phyloP scores from a whole-genome alignment of 92 coral and sea anemone species.

The Umimayanthus kanabou region DNA sequence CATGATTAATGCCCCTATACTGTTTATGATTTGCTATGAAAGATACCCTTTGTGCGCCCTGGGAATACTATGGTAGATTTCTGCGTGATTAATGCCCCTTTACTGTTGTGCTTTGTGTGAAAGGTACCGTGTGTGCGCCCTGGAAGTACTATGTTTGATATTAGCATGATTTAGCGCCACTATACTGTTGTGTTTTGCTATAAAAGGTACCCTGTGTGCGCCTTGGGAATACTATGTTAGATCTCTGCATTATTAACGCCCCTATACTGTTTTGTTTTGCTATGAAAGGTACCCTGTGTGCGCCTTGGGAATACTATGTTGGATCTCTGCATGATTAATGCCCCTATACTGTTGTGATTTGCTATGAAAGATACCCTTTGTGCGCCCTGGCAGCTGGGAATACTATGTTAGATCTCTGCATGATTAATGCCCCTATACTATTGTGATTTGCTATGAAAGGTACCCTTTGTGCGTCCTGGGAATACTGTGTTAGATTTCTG shows the following conservation, averaged over 20 bases:
- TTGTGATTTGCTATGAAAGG: constrained; percentile 43
- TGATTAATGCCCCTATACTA: no score
- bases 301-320: constrained; percentile 89
- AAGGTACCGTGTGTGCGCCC: constrained; percentile 97
- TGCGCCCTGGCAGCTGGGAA: constrained; percentile 99
- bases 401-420: no score
- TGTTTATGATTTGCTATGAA: neutral
- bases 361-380: constrained; percentile 78
- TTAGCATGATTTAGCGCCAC: no score
- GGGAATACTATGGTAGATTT: no score
- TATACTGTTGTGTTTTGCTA: neutral
- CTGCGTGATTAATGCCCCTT: no score
- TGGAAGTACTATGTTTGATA: constrained; percentile 54
- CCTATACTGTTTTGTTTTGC: neutral
- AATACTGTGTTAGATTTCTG: no score
- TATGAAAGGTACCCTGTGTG: constrained; percentile 88
- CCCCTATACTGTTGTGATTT: neutral
- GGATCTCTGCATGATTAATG: no score
- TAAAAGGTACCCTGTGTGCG: constrained; percentile 90
- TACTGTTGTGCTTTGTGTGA: neutral
- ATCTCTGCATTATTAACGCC: no score
- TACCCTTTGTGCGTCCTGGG: constrained; percentile 98
- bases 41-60: constrained; percentile 97
- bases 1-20: no score
- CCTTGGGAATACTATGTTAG: constrained; percentile 79